Evolutionary conservation across 2,888 invertebrate genomes (phyloP).

Genomic region (Chrysina gloriosa): DNA sequence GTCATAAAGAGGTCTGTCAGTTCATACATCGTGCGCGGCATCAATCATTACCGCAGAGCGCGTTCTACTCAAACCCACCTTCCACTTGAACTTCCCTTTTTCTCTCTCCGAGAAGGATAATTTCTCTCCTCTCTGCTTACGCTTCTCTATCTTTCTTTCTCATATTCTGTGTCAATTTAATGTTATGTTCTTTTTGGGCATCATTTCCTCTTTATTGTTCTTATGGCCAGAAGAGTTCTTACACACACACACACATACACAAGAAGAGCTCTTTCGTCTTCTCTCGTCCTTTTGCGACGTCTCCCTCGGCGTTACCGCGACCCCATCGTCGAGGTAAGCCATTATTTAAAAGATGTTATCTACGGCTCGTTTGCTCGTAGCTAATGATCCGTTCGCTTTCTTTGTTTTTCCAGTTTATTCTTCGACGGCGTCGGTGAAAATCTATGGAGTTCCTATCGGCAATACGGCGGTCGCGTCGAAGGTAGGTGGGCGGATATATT

Average conservation of each 20-base stretch:
- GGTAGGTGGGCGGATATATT: not conserved
- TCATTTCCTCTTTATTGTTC: slow-evolving; percentile 26
- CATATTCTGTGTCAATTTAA: slow-evolving; percentile 6
- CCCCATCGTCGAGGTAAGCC: slow-evolving; percentile 17
- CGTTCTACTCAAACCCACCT: slow-evolving; percentile 44
- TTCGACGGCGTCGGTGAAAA: slow-evolving; percentile 30
- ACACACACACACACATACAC: not conserved
- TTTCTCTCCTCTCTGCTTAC: not conserved
- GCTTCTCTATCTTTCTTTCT: not conserved
- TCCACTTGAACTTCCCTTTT: slow-evolving; percentile 46
- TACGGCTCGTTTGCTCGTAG: slow-evolving; percentile 34
- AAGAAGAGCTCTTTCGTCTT: slow-evolving; percentile 2
- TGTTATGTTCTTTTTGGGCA: slow-evolving; percentile 24
- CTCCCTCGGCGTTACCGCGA: not conserved
- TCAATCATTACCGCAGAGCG: slow-evolving; percentile 49
- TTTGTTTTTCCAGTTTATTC: slow-evolving; percentile 38
- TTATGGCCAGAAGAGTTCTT: not conserved
- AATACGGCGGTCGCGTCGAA: slow-evolving; percentile 7
- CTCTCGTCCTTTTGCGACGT: slow-evolving; percentile 6
- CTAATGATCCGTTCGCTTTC: slow-evolving; percentile 37
- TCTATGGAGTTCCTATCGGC: slow-evolving; percentile 17
- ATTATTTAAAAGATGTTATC: slow-evolving; percentile 41
- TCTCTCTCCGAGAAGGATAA: slow-evolving; percentile 30
- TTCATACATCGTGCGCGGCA: slow-evolving; percentile 51
- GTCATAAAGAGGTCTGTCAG: slow-evolving; percentile 50